phyloP scores from a whole-genome alignment of 2,113 vertebrate genomes.

The Toxotes jaculatrix region DNA sequence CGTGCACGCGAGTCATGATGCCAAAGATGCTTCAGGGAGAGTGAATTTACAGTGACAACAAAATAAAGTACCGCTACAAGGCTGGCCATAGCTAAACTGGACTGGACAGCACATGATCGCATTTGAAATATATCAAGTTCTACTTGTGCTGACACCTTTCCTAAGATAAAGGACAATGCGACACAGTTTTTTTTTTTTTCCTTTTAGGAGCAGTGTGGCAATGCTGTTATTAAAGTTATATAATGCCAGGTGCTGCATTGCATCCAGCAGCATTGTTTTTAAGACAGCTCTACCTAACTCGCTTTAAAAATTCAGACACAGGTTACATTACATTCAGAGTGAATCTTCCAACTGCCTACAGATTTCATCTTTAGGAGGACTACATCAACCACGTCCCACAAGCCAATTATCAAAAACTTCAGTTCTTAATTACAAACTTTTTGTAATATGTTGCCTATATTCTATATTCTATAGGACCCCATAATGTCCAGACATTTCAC shows the following conservation, averaged over 20 bases:
- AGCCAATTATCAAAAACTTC: conserved; percentile 9
- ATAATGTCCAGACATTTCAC: conserved; percentile 49
- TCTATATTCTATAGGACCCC: conserved; percentile 29
- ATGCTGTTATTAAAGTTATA: conserved; percentile 68
- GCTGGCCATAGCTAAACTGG: conserved; percentile 49
- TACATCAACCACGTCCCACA: neutral
- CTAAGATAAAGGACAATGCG: conserved; percentile 60
- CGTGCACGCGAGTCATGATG: conserved; percentile 28
- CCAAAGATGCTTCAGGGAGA: conserved; percentile 61
- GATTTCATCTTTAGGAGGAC: neutral
- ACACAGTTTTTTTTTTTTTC: conserved; percentile 31
- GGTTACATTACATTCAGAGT: neutral
- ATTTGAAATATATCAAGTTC: conserved; percentile 61
- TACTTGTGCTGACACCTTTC: conserved; percentile 58
- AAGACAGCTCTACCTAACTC: neutral
- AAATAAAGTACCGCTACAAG: conserved; percentile 54
- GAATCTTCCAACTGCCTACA: neutral
- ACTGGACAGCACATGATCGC: conserved; percentile 65
- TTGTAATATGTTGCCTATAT: neutral
- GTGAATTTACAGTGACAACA: conserved; percentile 74
- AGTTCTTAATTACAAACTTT: conserved; percentile 7
- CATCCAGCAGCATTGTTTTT: conserved; percentile 57
- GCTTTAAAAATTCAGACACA: conserved; percentile 7
- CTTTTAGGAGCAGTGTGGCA: conserved; percentile 29
- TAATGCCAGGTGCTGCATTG: conserved; percentile 73